These are phyloP conservation scores for Hetaerina americana DNA, from an alignment of 1,140 invertebrate genomes.

Conservation along the genomic window DNA sequence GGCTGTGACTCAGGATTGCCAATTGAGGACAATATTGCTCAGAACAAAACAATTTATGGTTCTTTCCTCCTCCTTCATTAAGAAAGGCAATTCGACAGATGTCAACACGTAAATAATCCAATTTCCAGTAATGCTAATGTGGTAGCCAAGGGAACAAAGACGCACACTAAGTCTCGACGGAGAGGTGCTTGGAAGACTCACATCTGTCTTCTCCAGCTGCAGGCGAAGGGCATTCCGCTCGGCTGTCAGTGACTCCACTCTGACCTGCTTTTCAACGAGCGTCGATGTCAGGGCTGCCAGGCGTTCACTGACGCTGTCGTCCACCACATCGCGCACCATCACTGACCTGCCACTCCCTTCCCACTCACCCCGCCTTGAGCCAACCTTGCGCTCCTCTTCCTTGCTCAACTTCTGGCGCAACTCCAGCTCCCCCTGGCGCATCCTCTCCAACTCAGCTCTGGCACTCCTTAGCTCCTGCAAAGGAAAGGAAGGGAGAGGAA, in stretches of 20 bases:
- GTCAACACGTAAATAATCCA: no score
- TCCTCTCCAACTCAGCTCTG: background rate
- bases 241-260: conserved; percentile 58
- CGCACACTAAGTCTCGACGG: no score
- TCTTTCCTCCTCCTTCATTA: no score
- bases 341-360: background rate
- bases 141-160: no score
- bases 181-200: no score
- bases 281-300: conserved; percentile 47
- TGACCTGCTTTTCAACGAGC: conserved; percentile 65
- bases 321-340: background rate
- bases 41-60: no score
- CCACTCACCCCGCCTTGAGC: background rate
- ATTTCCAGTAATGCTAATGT: no score
- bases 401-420: background rate
- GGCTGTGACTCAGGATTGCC: no score
- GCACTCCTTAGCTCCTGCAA: background rate
- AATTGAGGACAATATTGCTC: no score
- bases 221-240: conserved; percentile 65
- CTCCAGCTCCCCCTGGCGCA: background rate
- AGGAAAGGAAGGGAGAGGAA: background rate
- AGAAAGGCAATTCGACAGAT: no score
- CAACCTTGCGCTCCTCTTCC: background rate
- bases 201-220: conserved; percentile 67
- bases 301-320: background rate